Conservation (phyloP, 1,140 invertebrate genomes). For the Conus betulinus region DNA sequence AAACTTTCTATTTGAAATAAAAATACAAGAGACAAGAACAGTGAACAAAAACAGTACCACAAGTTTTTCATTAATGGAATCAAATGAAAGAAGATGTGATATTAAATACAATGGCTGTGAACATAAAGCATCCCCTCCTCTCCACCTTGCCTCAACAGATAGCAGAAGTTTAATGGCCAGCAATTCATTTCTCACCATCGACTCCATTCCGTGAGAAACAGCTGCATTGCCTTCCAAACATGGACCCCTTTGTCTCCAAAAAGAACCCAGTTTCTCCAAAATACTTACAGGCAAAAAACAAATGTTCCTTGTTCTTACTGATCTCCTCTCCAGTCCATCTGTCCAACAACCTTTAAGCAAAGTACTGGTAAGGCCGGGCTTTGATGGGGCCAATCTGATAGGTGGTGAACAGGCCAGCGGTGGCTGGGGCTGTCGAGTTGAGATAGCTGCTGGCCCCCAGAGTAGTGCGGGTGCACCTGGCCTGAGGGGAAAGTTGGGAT, state of each 20-base stretch:
- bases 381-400: slow-evolving; percentile 73
- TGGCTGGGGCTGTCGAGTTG: slow-evolving; percentile 53
- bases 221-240: neutral
- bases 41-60: no score
- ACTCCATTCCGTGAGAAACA: neutral
- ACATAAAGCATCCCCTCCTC: no score
- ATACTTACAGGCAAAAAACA: no score
- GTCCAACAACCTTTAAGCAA: slow-evolving; percentile 49
- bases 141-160: no score
- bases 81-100: no score
- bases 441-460: slow-evolving; percentile 54
- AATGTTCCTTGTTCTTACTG: neutral
- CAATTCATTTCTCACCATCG: neutral
- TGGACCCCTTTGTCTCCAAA: no score
- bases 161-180: no score
- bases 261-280: no score
- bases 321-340: neutral
- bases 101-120: no score
- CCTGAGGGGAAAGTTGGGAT: slow-evolving; percentile 65
- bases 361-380: slow-evolving; percentile 71
- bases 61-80: no score
- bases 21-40: no score
- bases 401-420: slow-evolving; percentile 66
- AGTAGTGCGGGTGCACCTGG: slow-evolving; percentile 75
- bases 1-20: no score